These are phyloP conservation scores for Pachycephala philippinensis DNA, from an alignment of 2,113 vertebrate species.

Conservation along the genomic window DNA sequence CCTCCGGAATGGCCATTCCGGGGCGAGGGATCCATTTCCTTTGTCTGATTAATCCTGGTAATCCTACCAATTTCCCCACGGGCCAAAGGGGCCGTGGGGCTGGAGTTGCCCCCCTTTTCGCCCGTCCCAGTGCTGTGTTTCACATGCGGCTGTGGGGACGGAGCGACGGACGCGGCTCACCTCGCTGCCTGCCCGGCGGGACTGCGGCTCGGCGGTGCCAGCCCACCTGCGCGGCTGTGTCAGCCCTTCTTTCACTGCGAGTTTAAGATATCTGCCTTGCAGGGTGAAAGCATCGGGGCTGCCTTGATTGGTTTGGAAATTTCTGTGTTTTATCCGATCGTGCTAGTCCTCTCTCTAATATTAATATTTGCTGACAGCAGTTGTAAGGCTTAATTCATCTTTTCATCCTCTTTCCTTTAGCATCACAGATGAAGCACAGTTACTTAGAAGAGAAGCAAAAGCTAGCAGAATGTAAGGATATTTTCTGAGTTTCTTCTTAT, in stretches of 20 bases:
- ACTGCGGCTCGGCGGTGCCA: constrained; percentile 9
- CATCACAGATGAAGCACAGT: constrained; percentile 68
- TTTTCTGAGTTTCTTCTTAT: constrained; percentile 11
- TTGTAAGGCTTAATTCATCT: not conserved
- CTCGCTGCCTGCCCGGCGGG: constrained; percentile 52
- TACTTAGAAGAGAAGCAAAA: constrained; percentile 86
- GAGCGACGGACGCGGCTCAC: constrained; percentile 17
- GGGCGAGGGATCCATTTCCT: constrained; percentile 74
- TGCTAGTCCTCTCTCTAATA: not conserved
- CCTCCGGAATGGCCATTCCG: constrained; percentile 70
- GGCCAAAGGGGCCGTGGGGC: constrained; percentile 78
- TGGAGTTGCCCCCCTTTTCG: constrained; percentile 74
- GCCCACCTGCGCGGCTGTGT: constrained; percentile 33
- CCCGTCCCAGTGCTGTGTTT: not conserved
- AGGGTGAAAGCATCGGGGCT: not conserved
- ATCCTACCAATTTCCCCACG: constrained; percentile 83
- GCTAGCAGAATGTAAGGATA: constrained; percentile 81
- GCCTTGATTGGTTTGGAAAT: not conserved
- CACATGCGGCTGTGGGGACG: not conserved
- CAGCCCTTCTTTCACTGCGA: constrained; percentile 53
- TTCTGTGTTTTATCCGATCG: not conserved
- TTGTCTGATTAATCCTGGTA: constrained; percentile 91
- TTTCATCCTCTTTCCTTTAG: constrained; percentile 49
- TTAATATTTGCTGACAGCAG: constrained; percentile 28
- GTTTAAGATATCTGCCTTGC: constrained; percentile 14